These are phyloP conservation scores for Euura saliciscinereae DNA, from an alignment of 1,140 invertebrate species.

Conservation along the genomic window DNA sequence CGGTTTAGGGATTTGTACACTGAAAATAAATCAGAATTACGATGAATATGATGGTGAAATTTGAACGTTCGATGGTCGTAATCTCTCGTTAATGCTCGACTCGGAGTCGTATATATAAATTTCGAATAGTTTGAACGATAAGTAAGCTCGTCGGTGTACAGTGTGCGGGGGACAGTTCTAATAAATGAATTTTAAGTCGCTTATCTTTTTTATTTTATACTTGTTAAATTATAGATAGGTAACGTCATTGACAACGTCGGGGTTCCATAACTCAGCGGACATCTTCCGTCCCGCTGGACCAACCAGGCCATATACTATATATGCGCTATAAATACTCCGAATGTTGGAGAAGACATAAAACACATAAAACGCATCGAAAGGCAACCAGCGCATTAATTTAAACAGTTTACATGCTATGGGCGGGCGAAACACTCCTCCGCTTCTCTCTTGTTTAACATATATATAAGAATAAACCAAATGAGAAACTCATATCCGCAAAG, in stretches of 20 bases:
- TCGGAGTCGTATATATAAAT: neutral
- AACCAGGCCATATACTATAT: neutral
- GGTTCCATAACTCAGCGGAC: neutral
- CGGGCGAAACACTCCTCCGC: neutral
- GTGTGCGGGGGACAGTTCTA: neutral
- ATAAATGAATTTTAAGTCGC: neutral
- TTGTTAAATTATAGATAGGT: too few relatives aligned
- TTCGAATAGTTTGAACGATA: neutral
- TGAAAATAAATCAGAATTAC: conserved; percentile 4
- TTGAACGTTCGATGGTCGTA: neutral
- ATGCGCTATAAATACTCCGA: conserved; percentile 31
- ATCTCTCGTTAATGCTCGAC: neutral
- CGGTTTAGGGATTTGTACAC: neutral
- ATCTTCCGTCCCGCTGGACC: neutral
- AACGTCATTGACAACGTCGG: neutral
- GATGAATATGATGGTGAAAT: neutral
- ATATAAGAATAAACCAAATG: conserved; percentile 16
- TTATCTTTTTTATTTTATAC: neutral
- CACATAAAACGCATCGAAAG: conserved; percentile 29
- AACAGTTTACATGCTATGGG: conserved; percentile 27
- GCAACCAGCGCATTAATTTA: conserved; percentile 31
- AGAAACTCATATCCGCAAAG: conserved; percentile 3
- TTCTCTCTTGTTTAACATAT: neutral
- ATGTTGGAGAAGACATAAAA: conserved; percentile 34
- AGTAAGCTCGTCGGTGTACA: neutral